Evolutionary conservation across 2,113 vertebrate species (phyloP).

Genomic region (Lepus europaeus): DNA sequence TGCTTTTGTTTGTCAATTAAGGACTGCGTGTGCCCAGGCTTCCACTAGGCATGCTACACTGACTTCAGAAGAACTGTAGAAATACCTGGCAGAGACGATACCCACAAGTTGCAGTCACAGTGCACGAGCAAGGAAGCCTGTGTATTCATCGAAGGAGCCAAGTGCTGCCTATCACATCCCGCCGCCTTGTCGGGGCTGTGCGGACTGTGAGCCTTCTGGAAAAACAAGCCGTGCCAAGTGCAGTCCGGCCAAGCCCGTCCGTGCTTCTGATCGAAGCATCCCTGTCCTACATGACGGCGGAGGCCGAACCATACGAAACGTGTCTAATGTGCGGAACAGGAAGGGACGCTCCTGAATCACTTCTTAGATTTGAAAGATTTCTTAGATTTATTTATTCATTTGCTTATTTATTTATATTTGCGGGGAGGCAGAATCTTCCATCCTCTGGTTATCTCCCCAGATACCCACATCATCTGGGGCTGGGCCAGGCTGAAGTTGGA

Average conservation of each 20-base stretch:
- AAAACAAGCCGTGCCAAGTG: background rate
- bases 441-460: no score
- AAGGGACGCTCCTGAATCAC: background rate
- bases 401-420: no score
- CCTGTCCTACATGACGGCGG: background rate
- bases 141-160: background rate
- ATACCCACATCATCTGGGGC: no score
- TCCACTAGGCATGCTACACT: background rate
- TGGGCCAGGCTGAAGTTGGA: no score
- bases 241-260: background rate
- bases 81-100: constrained; percentile 16
- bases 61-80: constrained; percentile 3
- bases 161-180: background rate
- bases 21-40: background rate
- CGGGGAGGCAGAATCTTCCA: no score
- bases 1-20: background rate
- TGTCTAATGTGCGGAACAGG: background rate
- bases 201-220: background rate
- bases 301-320: background rate
- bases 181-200: background rate
- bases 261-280: background rate
- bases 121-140: background rate
- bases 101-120: background rate
- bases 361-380: constrained; percentile 2
- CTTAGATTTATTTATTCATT: no score